Evolutionary conservation across 1,140 invertebrate species (phyloP).

Genomic region (Potamilus streckersoni): DNA sequence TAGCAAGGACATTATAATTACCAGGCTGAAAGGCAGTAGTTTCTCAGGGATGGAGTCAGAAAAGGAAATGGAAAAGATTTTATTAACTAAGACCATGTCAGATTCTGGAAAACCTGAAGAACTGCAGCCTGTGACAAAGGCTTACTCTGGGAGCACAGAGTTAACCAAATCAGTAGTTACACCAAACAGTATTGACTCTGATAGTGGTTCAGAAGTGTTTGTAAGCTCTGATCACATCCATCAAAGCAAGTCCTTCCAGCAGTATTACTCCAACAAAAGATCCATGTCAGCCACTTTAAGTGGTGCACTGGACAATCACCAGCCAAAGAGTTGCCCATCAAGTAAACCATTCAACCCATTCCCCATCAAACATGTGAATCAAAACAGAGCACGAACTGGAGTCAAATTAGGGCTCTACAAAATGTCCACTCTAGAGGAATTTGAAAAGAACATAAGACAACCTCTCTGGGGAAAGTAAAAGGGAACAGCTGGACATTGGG

Average conservation of each 20-base stretch:
- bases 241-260: slow-evolving; percentile 16
- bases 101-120: no score
- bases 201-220: slow-evolving; percentile 15
- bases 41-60: no score
- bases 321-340: slow-evolving; percentile 4
- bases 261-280: slow-evolving; percentile 27
- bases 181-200: slow-evolving; percentile 1
- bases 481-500: background rate
- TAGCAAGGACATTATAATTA: no score
- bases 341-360: slow-evolving; percentile 54
- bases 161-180: no score
- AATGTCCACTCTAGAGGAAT: slow-evolving; percentile 37
- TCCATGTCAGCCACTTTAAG: slow-evolving; percentile 4
- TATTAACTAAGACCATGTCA: no score
- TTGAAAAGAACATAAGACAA: slow-evolving; percentile 24
- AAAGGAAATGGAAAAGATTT: no score
- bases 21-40: no score
- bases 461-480: slow-evolving; percentile 22
- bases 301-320: slow-evolving; percentile 3
- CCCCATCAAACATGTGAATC: slow-evolving; percentile 50
- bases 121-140: no score
- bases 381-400: slow-evolving; percentile 49
- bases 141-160: no score
- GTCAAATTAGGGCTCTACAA: slow-evolving; percentile 59
- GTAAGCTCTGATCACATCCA: background rate